Conservation (phyloP, 2,797 vertebrate species). For the Sarcoramphus papa region DNA sequence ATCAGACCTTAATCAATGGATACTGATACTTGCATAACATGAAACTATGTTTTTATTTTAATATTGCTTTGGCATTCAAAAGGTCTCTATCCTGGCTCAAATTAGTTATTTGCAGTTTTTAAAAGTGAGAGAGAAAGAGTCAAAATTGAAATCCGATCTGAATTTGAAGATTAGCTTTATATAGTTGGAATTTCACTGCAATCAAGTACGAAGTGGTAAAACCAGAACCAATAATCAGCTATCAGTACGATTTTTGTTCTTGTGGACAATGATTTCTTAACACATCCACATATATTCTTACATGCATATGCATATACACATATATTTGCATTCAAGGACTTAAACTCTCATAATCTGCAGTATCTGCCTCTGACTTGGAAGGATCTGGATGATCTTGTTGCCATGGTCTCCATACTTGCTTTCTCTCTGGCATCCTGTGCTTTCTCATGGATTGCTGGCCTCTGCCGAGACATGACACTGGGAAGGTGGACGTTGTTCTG, state of each 20-base stretch:
- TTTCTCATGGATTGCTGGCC: neutral
- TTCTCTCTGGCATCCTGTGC: neutral
- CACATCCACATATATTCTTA: neutral
- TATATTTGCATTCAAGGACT: neutral
- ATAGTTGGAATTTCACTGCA: neutral
- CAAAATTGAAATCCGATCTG: neutral
- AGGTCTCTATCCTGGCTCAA: neutral
- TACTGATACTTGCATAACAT: neutral
- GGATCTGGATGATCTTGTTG: neutral
- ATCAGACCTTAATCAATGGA: conserved; percentile 24
- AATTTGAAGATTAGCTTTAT: neutral
- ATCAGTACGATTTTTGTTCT: neutral
- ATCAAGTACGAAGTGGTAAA: neutral
- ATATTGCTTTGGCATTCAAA: neutral
- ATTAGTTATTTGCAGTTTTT: neutral
- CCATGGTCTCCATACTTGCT: too few relatives aligned
- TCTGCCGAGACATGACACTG: neutral
- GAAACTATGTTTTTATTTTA: neutral
- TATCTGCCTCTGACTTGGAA: neutral
- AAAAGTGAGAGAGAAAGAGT: neutral
- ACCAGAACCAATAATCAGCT: neutral
- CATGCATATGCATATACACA: neutral
- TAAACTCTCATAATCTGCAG: neutral
- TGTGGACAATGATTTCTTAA: neutral
- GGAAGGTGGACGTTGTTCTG: neutral